phyloP scores from a whole-genome alignment of 1,140 invertebrate genomes.

The Oncopeltus fasciatus region DNA sequence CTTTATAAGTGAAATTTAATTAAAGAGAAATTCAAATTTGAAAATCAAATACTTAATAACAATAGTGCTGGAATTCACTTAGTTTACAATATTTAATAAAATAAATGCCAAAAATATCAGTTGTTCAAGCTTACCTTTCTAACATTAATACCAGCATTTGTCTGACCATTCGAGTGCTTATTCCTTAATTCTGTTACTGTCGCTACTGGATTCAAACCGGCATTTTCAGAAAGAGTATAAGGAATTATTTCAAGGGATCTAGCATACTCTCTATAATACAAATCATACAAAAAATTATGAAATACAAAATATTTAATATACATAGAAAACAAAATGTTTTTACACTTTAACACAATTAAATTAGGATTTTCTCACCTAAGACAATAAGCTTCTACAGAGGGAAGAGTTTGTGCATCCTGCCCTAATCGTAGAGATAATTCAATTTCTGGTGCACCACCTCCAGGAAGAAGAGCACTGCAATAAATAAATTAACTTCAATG shows the following conservation, averaged over 20 bases:
- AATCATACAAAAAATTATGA: not conserved
- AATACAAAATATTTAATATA: too few species aligned
- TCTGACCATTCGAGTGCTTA: constrained; percentile 73
- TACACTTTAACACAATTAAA: not conserved
- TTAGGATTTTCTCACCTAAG: constrained; percentile 42
- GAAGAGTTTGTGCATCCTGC: constrained; percentile 64
- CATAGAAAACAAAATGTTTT: not conserved
- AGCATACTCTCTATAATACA: constrained; percentile 74
- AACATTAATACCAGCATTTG: constrained; percentile 88
- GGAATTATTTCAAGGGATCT: constrained; percentile 95
- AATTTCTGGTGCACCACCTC: constrained; percentile 94
- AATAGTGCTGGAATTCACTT: too few species aligned
- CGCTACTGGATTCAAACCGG: constrained; percentile 92
- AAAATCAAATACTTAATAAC: too few species aligned
- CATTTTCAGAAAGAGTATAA: constrained; percentile 97
- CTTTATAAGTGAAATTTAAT: too few species aligned
- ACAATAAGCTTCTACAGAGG: constrained; percentile 90
- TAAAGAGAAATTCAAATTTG: too few species aligned
- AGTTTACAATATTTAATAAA: too few species aligned
- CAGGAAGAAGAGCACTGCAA: constrained; percentile 64
- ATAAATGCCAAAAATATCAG: too few species aligned
- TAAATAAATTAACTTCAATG: not conserved
- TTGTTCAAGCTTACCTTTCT: too few species aligned
- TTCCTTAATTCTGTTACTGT: constrained; percentile 95
- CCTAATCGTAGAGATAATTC: constrained; percentile 78